phyloP scores from a whole-genome alignment of 2,113 vertebrate genomes.

The Microtus oregoni region DNA sequence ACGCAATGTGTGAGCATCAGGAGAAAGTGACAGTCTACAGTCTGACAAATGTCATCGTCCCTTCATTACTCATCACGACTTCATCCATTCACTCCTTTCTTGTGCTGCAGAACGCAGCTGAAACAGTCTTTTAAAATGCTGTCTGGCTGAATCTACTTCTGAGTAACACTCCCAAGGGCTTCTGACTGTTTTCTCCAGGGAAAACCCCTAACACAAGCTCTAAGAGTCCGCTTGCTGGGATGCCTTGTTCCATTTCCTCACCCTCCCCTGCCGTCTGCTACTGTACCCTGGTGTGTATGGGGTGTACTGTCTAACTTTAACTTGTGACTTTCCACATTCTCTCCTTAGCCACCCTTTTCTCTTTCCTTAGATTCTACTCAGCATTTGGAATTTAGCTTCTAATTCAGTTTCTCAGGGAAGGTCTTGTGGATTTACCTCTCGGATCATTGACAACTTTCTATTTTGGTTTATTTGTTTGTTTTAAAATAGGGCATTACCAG shows the following conservation, averaged over 20 bases:
- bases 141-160: neutral
- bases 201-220: neutral
- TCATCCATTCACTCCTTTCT: neutral
- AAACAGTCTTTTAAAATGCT: neutral
- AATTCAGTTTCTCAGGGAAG: neutral
- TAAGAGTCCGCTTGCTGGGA: neutral
- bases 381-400: neutral
- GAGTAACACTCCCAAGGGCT: neutral
- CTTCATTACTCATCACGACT: neutral
- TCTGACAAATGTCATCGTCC: neutral
- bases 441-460: neutral
- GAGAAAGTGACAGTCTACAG: neutral
- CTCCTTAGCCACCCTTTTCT: neutral
- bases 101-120: neutral
- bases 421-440: neutral
- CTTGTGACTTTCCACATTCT: neutral
- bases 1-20: neutral
- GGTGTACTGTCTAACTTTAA: neutral
- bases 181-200: neutral
- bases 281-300: neutral
- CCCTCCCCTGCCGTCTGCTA: neutral
- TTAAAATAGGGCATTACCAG: neutral
- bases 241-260: neutral
- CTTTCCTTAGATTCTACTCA: neutral
- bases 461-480: neutral